A percentile compares a stretch with the other conserved stretches of the same genome.
These are phyloP conservation scores for Pelobates fuscus DNA, from an alignment of 2,113 vertebrate genomes.

Conservation along the genomic window DNA sequence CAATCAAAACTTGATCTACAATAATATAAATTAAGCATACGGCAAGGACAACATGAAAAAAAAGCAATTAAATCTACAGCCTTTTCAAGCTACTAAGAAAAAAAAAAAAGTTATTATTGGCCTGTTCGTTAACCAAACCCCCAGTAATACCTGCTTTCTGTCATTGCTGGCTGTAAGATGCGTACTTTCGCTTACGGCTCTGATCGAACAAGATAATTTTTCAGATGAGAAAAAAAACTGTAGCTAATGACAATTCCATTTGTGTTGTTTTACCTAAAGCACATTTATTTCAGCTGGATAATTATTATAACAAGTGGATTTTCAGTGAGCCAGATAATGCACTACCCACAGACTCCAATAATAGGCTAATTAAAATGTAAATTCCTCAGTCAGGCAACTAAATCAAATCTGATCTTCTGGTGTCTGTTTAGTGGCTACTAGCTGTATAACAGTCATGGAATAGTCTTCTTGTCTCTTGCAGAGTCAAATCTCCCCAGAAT, in stretches of 20 bases:
- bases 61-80: too few relatives aligned
- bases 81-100: too few relatives aligned
- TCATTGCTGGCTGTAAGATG: background rate
- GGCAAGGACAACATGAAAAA: too few relatives aligned
- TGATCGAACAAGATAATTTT: slow-evolving; percentile 36
- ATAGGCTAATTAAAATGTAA: slow-evolving; percentile 37
- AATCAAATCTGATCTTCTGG: slow-evolving; percentile 35
- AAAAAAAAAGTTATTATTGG: too few relatives aligned
- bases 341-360: slow-evolving; percentile 29
- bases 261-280: slow-evolving; percentile 38
- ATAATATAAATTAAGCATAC: too few relatives aligned
- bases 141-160: too few relatives aligned
- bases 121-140: too few relatives aligned
- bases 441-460: background rate
- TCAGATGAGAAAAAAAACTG: slow-evolving; percentile 21
- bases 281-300: slow-evolving; percentile 27
- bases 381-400: slow-evolving; percentile 28
- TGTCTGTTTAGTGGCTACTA: background rate
- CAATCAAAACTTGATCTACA: too few relatives aligned
- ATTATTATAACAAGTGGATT: slow-evolving; percentile 36
- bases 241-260: slow-evolving; percentile 28
- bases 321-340: slow-evolving; percentile 37
- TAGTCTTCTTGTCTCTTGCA: background rate
- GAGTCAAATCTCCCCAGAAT: too few relatives aligned
- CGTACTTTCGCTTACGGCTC: slow-evolving; percentile 1